Percentiles rank a stretch among this genome's conserved stretches.
These are phyloP conservation scores for Thaumetopoea pityocampa DNA, from an alignment of 1,140 invertebrate genomes.

Conservation along the genomic window DNA sequence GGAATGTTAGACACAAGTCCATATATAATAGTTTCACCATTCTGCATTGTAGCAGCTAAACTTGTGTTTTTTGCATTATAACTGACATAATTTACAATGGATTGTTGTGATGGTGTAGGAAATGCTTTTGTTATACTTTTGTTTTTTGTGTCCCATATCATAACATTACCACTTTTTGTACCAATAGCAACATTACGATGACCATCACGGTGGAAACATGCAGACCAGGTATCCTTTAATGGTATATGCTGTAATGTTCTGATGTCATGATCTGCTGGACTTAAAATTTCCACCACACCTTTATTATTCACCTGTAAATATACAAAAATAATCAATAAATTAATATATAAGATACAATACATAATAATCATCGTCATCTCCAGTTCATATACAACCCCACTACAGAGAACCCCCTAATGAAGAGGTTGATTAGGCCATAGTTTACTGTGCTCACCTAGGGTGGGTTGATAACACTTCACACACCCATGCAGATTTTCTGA, in stretches of 20 bases:
- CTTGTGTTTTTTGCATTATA: constrained; percentile 71
- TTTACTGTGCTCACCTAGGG: too few relatives aligned
- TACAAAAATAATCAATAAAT: constrained; percentile 9
- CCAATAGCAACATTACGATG: constrained; percentile 66
- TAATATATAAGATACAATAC: too few relatives aligned
- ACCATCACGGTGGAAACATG: constrained; percentile 63
- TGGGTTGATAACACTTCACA: constrained; percentile 19
- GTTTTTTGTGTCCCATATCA: constrained; percentile 72
- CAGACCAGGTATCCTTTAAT: constrained; percentile 62
- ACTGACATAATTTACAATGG: constrained; percentile 59
- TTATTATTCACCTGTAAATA: constrained; percentile 62
- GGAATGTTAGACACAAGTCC: constrained; percentile 64
- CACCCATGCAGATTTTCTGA: too few relatives aligned
- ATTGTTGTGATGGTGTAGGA: constrained; percentile 46
- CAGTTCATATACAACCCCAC: too few relatives aligned
- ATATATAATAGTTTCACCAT: constrained; percentile 69
- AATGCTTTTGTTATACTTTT: constrained; percentile 66
- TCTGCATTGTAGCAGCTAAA: constrained; percentile 61
- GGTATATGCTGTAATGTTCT: constrained; percentile 65
- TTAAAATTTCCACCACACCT: constrained; percentile 61
- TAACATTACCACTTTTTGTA: constrained; percentile 60
- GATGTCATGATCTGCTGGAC: constrained; percentile 58
- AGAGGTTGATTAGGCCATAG: too few relatives aligned
- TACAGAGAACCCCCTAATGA: too few relatives aligned
- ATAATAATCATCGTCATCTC: too few relatives aligned